Evolutionary conservation across 35 echinoderm and acorn worm genomes (phyloP), one percentile per base, ranked within the genome.

Genomic region (Patiria miniata): DNA sequence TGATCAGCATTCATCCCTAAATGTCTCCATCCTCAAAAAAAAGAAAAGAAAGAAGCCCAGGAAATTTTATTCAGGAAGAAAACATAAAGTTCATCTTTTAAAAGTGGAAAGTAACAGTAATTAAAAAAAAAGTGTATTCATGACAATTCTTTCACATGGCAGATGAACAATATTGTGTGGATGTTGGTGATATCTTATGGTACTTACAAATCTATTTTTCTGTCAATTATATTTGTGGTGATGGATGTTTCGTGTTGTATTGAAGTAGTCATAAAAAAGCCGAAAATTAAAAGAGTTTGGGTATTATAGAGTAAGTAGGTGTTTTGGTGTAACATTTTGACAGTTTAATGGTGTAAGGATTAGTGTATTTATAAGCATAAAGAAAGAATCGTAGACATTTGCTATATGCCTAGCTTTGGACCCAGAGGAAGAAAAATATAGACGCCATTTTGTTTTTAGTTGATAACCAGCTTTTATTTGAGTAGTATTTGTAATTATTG

Each of bases 161-260:
- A 2, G 23, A 32, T 28, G 21, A 5, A 7, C 65, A 4, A 36
- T 28, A 32, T 73, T 73, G 2, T 30, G 26, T 73, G 34, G 2
- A 73, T 73, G 65, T 36, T 26, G 65, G 34, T 30, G 14, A 34
- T 73, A 73, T 73, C 65, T 73, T 73, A 14, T 73, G 12, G 26
- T 15, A 32, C 14, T 73, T 34, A 1, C 21, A 9, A 22, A 73
- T 73, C 65, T 73, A 73, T 73, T 73, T 73, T 73, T 73, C 65
- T 73, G 65, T 73, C 65, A 73, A 14, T 73, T 47, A 12, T 47
- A 47, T 47, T 34, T 73, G 65, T 73, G 65, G 23, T 61, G 34
- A 73, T 47, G 26, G 23, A 73, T 73, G 29, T 34, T 32, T 73
- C 29, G 65, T 73, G 34, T 34, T 73, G 29, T 73, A 6, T 12